Conservation (phyloP, 2,113 vertebrate genomes). For the Bos javanicus region DNA sequence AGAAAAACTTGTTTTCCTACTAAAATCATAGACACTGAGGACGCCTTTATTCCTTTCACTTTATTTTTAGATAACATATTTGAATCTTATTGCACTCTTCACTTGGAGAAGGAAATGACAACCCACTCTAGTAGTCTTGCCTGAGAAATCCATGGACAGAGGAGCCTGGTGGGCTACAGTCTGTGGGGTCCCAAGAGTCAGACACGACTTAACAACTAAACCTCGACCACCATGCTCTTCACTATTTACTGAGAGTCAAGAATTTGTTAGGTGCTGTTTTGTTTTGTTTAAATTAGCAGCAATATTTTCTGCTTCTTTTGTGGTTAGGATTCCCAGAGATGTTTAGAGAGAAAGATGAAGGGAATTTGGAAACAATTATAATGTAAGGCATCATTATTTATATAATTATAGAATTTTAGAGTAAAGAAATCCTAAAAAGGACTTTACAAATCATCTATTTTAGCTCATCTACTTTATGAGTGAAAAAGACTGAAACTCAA, state of each 20-base stretch:
- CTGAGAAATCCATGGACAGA: background rate
- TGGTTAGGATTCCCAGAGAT: background rate
- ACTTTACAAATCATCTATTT: background rate
- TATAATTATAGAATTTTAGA: background rate
- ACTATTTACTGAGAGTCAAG: background rate
- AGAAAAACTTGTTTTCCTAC: background rate
- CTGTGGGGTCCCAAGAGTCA: background rate
- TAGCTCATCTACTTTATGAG: background rate
- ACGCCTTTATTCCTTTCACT: background rate
- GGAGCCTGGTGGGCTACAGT: background rate
- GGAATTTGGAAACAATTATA: background rate
- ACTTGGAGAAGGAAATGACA: background rate
- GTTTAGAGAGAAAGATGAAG: background rate
- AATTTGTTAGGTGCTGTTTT: background rate
- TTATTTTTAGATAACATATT: background rate
- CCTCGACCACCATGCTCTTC: background rate
- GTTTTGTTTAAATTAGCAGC: background rate
- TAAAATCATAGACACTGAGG: background rate
- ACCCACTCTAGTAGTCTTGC: background rate
- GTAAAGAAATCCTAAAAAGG: background rate
- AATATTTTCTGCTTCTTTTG: background rate
- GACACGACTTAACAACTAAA: background rate
- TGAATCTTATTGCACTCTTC: background rate
- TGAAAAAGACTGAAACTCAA: background rate
- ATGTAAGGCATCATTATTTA: background rate